phyloP scores from a whole-genome alignment of 2,797 vertebrate species.

The Pseudomugil tenellus region DNA sequence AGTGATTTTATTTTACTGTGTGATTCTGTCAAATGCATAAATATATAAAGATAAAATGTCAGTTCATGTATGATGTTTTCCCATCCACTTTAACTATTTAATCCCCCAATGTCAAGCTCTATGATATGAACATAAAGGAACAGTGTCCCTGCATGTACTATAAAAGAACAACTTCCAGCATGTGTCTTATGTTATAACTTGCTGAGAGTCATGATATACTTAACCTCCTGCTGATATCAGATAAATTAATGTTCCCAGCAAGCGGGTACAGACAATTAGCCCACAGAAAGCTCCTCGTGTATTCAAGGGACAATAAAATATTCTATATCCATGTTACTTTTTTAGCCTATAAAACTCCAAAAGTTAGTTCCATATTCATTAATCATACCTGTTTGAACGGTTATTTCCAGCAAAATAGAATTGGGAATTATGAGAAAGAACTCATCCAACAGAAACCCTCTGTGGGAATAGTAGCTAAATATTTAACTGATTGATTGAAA shows the following conservation, averaged over 20 bases:
- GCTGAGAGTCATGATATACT: neutral
- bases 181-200: constrained; percentile 10
- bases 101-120: constrained; percentile 37
- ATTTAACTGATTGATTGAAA: neutral
- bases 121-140: constrained; percentile 2
- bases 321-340: constrained; percentile 40
- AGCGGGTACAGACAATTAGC: constrained; percentile 10
- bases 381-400: constrained; percentile 37
- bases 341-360: constrained; percentile 39
- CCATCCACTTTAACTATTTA: constrained; percentile 52
- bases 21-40: constrained; percentile 31
- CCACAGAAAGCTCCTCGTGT: constrained; percentile 7
- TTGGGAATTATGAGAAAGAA: constrained; percentile 41
- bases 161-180: neutral
- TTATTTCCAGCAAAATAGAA: constrained; percentile 27
- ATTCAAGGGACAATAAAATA: constrained; percentile 28
- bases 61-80: constrained; percentile 42
- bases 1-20: neutral
- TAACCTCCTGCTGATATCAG: constrained; percentile 17
- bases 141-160: neutral
- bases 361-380: constrained; percentile 40
- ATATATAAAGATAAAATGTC: constrained; percentile 46
- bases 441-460: neutral
- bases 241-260: constrained; percentile 9
- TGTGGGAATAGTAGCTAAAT: constrained; percentile 26